These are phyloP conservation scores for Macaria liturata DNA, from an alignment of 2,888 invertebrate genomes.

Conservation along the genomic window DNA sequence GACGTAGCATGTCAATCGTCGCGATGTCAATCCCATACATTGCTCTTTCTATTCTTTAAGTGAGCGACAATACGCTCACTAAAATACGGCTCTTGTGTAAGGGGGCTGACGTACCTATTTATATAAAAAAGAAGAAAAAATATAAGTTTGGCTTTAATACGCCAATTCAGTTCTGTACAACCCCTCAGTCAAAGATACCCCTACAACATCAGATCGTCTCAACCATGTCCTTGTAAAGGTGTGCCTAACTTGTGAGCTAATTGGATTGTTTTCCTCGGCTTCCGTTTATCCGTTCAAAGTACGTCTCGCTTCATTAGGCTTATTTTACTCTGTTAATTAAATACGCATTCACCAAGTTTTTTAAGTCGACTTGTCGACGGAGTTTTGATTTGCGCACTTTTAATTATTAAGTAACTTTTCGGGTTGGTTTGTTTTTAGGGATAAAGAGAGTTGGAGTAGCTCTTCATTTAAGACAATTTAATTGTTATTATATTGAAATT, in stretches of 20 bases:
- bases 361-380: slow-evolving; percentile 17
- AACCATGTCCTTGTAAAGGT: slow-evolving; percentile 76
- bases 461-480: too few relatives aligned
- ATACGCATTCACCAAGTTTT: slow-evolving; percentile 57
- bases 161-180: too few relatives aligned
- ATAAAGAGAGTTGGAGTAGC: background rate
- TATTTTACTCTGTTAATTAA: slow-evolving; percentile 70
- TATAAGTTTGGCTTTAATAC: too few relatives aligned
- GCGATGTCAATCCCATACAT: too few relatives aligned
- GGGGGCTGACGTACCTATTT: too few relatives aligned
- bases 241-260: slow-evolving; percentile 59
- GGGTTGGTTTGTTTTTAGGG: slow-evolving; percentile 15
- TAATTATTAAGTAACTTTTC: slow-evolving; percentile 15
- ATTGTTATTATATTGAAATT: too few relatives aligned
- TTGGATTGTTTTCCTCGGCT: slow-evolving; percentile 73
- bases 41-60: too few relatives aligned
- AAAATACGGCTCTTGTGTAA: too few relatives aligned
- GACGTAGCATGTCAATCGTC: too few relatives aligned
- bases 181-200: too few relatives aligned
- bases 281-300: slow-evolving; percentile 77
- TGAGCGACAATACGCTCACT: too few relatives aligned
- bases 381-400: slow-evolving; percentile 23
- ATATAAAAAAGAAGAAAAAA: too few relatives aligned
- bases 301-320: slow-evolving; percentile 71
- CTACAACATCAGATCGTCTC: slow-evolving; percentile 44